Conservation (phyloP, 2,797 vertebrate genomes). For the Hoplostethus atlanticus region DNA sequence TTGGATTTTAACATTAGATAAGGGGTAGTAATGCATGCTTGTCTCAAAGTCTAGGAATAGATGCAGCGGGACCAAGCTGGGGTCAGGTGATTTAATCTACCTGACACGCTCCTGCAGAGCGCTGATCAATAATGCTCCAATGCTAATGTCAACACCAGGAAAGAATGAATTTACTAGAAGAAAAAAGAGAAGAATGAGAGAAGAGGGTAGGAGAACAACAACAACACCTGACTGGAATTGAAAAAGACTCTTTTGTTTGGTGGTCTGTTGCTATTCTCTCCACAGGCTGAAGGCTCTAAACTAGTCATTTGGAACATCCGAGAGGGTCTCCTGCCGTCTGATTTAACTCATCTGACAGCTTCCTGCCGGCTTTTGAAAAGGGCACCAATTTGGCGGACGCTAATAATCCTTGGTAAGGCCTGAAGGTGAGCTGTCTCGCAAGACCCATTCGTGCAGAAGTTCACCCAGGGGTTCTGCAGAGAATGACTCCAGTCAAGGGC, state of each 20-base stretch:
- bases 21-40: constrained; percentile 37
- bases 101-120: constrained; percentile 66
- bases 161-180: constrained; percentile 56
- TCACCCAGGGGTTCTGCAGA: constrained; percentile 37
- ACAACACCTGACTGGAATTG: constrained; percentile 71
- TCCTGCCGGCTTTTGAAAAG: constrained; percentile 70
- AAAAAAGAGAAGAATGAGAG: constrained; percentile 17
- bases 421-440: constrained; percentile 68
- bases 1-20: constrained; percentile 51
- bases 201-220: constrained; percentile 37
- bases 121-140: constrained; percentile 75
- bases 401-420: constrained; percentile 65
- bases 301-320: constrained; percentile 61
- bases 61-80: constrained; percentile 50
- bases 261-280: constrained; percentile 47
- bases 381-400: constrained; percentile 59
- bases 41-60: constrained; percentile 37
- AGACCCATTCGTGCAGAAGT: constrained; percentile 54
- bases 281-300: constrained; percentile 41
- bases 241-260: constrained; percentile 61
- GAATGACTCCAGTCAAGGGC: constrained; percentile 58
- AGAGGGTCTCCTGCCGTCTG: constrained; percentile 47
- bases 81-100: constrained; percentile 81
- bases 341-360: constrained; percentile 69
- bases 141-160: constrained; percentile 65